Evolutionary conservation across 2,113 vertebrate genomes (phyloP).

Genomic region (Symphodus melops): DNA sequence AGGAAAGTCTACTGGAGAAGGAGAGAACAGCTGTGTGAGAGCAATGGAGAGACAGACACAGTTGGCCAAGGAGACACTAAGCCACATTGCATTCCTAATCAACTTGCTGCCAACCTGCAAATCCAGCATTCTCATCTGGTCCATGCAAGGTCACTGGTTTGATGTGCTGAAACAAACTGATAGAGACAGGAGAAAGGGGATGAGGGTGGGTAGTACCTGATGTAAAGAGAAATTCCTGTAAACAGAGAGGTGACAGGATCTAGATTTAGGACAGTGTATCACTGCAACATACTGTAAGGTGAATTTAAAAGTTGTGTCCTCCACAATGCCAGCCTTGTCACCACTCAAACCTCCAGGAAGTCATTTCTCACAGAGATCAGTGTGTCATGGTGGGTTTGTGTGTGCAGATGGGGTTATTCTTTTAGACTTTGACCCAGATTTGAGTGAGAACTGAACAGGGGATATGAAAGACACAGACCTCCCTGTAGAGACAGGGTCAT

Average conservation of each 20-base stretch:
- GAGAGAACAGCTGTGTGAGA: conserved; percentile 33
- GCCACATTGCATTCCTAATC: conserved; percentile 61
- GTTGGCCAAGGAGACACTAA: conserved; percentile 58
- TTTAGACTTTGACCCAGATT: conserved; percentile 81
- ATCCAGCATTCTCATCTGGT: conserved; percentile 61
- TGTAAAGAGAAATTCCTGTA: conserved; percentile 58
- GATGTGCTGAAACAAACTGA: conserved; percentile 58
- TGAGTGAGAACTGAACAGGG: conserved; percentile 65
- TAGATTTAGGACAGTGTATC: conserved; percentile 56
- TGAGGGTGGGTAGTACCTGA: conserved; percentile 49
- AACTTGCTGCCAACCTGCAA: conserved; percentile 68
- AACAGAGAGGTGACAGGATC: conserved; percentile 53
- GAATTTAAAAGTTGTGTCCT: conserved; percentile 62
- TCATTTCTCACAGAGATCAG: conserved; percentile 61
- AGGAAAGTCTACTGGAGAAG: conserved; percentile 42
- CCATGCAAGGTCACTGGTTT: conserved; percentile 58
- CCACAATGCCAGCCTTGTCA: conserved; percentile 58
- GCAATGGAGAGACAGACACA: conserved; percentile 46
- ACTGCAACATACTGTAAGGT: conserved; percentile 42
- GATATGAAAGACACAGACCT: conserved; percentile 77
- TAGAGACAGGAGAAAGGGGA: conserved; percentile 42
- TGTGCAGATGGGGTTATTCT: conserved; percentile 64
- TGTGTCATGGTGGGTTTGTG: conserved; percentile 42
- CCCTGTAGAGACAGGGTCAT: conserved; percentile 72
- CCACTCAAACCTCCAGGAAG: conserved; percentile 63